Percentiles rank a stretch among this genome's conserved stretches.
Conservation (phyloP, 2,113 vertebrate species). For the Glaucidium brasilianum region DNA sequence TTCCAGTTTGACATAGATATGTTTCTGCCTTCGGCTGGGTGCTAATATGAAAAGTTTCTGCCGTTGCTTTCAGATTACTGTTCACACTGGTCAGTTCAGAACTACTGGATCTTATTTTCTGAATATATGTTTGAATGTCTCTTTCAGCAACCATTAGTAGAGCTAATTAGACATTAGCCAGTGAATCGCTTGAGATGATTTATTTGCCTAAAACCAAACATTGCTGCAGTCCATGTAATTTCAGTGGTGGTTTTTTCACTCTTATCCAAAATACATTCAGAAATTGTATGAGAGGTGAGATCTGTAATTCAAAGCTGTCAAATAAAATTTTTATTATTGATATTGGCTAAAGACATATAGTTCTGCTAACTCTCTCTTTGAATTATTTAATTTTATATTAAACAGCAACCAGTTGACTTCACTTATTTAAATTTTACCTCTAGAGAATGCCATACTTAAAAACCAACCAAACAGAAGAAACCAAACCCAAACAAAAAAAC, state of each 20-base stretch:
- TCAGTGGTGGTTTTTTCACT: not conserved
- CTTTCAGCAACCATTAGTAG: conserved; percentile 38
- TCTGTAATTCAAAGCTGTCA: not conserved
- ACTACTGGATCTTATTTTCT: not conserved
- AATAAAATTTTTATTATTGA: not conserved
- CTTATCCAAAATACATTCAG: not conserved
- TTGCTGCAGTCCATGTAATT: not conserved
- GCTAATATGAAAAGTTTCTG: not conserved
- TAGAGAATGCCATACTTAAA: not conserved
- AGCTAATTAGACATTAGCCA: conserved; percentile 22
- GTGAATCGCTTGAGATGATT: not conserved
- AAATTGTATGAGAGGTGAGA: not conserved
- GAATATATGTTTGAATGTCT: conserved; percentile 22
- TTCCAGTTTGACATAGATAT: not conserved
- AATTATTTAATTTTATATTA: not conserved
- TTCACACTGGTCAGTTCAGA: not conserved
- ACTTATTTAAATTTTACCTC: not conserved
- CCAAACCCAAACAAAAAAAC: not conserved
- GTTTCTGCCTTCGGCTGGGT: not conserved
- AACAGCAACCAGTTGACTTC: not conserved
- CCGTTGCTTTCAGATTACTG: not conserved
- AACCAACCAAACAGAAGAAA: not conserved
- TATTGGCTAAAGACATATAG: not conserved
- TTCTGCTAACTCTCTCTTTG: not conserved
- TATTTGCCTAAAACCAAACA: conserved; percentile 16